Evolutionary conservation across 2,888 invertebrate species (phyloP).

Genomic region (Emmelina monodactyla): DNA sequence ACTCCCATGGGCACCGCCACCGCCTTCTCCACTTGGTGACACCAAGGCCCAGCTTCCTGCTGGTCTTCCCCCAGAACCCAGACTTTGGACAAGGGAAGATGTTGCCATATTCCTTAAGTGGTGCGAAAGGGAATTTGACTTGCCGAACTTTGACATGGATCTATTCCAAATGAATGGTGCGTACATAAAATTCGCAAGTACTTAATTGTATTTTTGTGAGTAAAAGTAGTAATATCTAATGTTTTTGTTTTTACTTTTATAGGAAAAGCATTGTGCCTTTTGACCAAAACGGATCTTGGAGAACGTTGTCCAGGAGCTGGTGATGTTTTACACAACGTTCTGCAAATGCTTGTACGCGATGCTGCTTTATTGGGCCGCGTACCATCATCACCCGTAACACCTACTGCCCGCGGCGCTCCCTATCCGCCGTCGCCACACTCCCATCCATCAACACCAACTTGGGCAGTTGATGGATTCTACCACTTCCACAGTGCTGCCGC

Average conservation of each 20-base stretch:
- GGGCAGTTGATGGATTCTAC: constrained; percentile 68
- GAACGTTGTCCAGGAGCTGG: constrained; percentile 93
- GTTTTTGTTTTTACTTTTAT: constrained; percentile 18
- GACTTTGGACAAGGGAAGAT: constrained; percentile 90
- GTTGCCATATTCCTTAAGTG: constrained; percentile 87
- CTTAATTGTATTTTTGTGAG: not conserved
- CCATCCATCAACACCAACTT: constrained; percentile 82
- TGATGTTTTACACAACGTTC: constrained; percentile 91
- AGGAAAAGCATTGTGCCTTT: constrained; percentile 90
- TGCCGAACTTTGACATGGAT: constrained; percentile 91
- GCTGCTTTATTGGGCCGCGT: constrained; percentile 80
- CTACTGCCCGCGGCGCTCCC: constrained; percentile 73
- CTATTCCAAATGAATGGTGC: constrained; percentile 95
- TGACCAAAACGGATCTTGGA: constrained; percentile 88
- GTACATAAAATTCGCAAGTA: constrained; percentile 15
- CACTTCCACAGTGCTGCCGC: constrained; percentile 73
- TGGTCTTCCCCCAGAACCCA: constrained; percentile 85
- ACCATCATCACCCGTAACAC: constrained; percentile 83
- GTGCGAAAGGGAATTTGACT: constrained; percentile 91
- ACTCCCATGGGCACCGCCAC: constrained; percentile 74
- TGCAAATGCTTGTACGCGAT: constrained; percentile 86
- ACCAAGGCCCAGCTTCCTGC: constrained; percentile 88
- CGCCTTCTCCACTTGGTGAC: constrained; percentile 77
- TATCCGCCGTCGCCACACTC: constrained; percentile 84
- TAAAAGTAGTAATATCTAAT: not conserved